Base-by-base conservation (phyloP, 2,113 vertebrate species). In the Calonectris borealis region DNA sequence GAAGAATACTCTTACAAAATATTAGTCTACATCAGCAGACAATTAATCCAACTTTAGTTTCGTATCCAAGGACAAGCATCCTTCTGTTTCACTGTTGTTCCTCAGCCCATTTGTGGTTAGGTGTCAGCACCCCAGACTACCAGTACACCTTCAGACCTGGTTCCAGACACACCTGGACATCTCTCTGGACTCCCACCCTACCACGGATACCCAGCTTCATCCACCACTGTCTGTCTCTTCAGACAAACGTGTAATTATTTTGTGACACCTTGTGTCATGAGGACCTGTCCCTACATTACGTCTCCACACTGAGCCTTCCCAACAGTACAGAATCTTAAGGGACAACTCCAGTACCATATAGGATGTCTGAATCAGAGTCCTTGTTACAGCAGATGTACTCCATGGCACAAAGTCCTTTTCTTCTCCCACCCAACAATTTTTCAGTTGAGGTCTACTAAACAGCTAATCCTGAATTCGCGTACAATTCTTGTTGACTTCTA, bases 11-110 rank as follows among this genome's bases (percentile, higher is more conserved):
- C 20, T 58, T 19, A 40, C 8, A 57, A 69, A 85, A 64, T 69
- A 80, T 4, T 44, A 40, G 13, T 34, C 31, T 44, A 42, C 25
- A 49, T 73, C 42, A 55, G 11, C 6, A 70, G 27, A 32, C 52
- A 46, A 86, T 51, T 34, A 55, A 57, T 46, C n/a, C 16, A 69
- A 14, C 11, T 57, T 57, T 15, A 52, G 12, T 51, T 70, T 31
- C 2, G 1, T 32, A n/a, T 20, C 42, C 49, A 58, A 52, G 27
- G 27, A 46, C 0, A 0, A 66, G 12, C 17, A 60, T 32, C 48
- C 31, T 52, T 66, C 44, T 48, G 36, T 52, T 15, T n/a, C 57
- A 2, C 16, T 40, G 17, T 24, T 49, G 26, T 14, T 58, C 36
- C 34, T 78, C 79, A 60, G 25, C 29, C 29, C 1, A 0, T 72